Base-by-base conservation (phyloP, 30 jellyfish, hydroid and myxozoan species). In the Pelagia noctiluca region DNA sequence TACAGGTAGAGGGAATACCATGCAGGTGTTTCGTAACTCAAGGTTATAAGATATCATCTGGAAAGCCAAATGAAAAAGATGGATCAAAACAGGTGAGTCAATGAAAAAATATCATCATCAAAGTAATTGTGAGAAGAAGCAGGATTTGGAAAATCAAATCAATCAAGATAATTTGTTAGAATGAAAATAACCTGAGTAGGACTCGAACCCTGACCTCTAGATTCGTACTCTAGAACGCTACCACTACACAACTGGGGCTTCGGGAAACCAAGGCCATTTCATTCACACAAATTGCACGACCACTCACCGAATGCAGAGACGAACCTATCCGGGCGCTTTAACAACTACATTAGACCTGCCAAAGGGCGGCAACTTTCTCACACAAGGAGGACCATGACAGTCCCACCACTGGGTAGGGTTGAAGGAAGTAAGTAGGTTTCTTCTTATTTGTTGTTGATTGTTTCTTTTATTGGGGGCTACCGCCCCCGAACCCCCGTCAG, bases 81-180 rank as follows among this genome's bases (percentile, higher is more conserved):
- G 90, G 90, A 29, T 80, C 90, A 28, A 3, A 37, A 0, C 90
- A 80, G 90, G 90, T 80, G 19, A 21, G 8, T 23, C 35, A 42
- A 16, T 16, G 12, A 42, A 8, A 42, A 42, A 5, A 42, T 8
- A 8, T 16, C 8, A 16, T 42, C 57, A 16, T 16, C 8, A 42
- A 42, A 8, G 16, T 42, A 8, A 8, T 5, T 42, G 57, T 16
- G 16, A 42, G 57, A 8, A 42, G n/a, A n/a, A n/a, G n/a, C 57
- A 8, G 16, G 16, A 42, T 16, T 5, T 42, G 57, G 57, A 16
- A 42, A 5, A 42, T 42, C 16, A 5, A 5, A 42, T 42, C 8
- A 42, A 8, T 42, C 16, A 42, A 5, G 57, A 5, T 8, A 16
- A 16, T 16, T 16, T 42, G 57, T 42, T 42, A 42, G 57, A 42